A percentile compares a stretch with the other conserved stretches of the same genome.
Evolutionary conservation across 2,888 invertebrate species (phyloP).

Genomic region (Lysandra bellargus): DNA sequence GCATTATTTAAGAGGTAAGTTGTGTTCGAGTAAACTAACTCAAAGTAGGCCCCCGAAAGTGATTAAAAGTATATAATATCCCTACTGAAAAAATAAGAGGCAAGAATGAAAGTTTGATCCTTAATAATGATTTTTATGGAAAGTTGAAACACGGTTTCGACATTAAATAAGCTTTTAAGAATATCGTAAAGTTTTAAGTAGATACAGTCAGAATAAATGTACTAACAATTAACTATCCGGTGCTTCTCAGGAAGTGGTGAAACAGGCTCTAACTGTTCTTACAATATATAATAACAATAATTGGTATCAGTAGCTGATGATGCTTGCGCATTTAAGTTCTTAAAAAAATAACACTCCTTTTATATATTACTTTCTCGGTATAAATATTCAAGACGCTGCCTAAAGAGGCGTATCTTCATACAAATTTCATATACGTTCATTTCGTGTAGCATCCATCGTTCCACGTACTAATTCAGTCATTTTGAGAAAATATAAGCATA

Average conservation of each 20-base stretch:
- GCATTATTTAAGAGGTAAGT: constrained; percentile 57
- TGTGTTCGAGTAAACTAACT: constrained; percentile 36
- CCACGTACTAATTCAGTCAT: constrained; percentile 22
- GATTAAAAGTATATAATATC: constrained; percentile 22
- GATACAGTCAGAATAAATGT: background rate
- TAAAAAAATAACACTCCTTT: background rate
- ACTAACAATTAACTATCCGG: no score
- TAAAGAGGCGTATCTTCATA: constrained; percentile 6
- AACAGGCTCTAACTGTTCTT: no score
- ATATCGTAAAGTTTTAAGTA: background rate
- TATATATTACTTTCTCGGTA: background rate
- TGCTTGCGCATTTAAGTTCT: background rate
- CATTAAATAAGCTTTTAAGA: constrained; percentile 21
- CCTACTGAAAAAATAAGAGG: background rate
- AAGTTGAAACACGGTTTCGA: constrained; percentile 17
- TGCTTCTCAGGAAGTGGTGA: no score
- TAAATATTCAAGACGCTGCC: constrained; percentile 5
- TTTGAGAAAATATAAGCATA: constrained; percentile 30
- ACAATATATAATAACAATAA: no score
- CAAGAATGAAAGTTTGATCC: constrained; percentile 20
- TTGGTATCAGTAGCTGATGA: no score
- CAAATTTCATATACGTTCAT: constrained; percentile 19
- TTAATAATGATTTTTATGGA: constrained; percentile 1
- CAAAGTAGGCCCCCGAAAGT: constrained; percentile 7
- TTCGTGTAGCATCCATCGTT: background rate